phyloP scores from a whole-genome alignment of 1,140 invertebrate species.

The Ditylenchus dipsaci region DNA sequence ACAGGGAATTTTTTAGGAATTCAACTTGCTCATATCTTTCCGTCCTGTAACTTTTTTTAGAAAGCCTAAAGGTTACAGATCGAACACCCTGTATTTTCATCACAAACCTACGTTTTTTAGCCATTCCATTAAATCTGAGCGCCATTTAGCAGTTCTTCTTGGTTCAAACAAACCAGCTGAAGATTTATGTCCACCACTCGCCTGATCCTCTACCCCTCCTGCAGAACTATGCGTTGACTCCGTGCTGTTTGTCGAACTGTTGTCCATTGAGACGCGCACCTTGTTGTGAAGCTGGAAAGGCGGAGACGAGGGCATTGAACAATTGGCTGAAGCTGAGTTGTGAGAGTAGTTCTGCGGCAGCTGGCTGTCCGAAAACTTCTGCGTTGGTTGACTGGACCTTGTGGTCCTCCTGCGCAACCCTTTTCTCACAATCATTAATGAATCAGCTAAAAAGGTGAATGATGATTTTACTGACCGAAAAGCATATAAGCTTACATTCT shows the following conservation, averaged over 20 bases:
- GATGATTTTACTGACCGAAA: too few species aligned
- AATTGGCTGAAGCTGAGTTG: background rate
- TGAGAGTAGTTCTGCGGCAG: background rate
- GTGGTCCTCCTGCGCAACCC: background rate
- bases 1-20: too few species aligned
- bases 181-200: background rate
- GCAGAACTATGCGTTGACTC: background rate
- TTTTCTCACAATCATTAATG: slow-evolving; percentile 26
- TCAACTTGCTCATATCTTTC: too few species aligned
- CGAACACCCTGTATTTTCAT: too few species aligned
- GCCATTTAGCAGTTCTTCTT: slow-evolving; percentile 3
- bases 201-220: background rate
- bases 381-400: background rate
- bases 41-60: too few species aligned
- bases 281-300: background rate
- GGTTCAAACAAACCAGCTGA: background rate
- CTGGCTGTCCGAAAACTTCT: background rate
- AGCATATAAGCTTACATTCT: slow-evolving; percentile 16
- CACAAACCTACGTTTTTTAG: background rate
- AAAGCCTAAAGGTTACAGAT: too few species aligned
- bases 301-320: background rate
- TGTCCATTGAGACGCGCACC: background rate
- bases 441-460: background rate
- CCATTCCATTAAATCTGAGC: background rate
- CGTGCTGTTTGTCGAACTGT: background rate